A percentile compares a stretch with the other conserved stretches of the same genome.
Conservation (phyloP, 2,113 vertebrate species). For the Heterochromis multidens region DNA sequence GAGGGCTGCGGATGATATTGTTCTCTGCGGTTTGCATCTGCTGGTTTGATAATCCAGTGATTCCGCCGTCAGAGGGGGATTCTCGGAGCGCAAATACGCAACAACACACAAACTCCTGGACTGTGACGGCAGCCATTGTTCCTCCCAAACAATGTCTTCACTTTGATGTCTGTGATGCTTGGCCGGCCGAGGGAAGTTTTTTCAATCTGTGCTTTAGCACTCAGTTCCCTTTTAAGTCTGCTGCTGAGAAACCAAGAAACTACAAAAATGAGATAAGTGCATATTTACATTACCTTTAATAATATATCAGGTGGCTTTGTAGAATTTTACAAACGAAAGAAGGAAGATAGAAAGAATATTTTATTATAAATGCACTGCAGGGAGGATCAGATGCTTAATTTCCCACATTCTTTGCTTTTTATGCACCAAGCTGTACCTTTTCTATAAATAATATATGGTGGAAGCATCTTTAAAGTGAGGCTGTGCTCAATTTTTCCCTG, state of each 20-base stretch:
- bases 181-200: constrained; percentile 64
- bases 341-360: accelerated
- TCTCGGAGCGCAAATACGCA: constrained; percentile 74
- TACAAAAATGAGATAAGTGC: neutral
- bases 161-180: constrained; percentile 84
- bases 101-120: constrained; percentile 83
- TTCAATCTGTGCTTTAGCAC: constrained; percentile 45
- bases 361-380: neutral
- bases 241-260: neutral
- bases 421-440: neutral
- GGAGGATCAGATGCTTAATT: neutral
- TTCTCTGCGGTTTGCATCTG: constrained; percentile 69
- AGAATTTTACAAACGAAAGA: neutral
- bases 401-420: neutral
- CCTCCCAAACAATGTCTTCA: constrained; percentile 90
- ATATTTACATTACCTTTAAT: neutral
- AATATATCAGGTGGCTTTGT: neutral
- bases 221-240: neutral
- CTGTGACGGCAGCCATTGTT: constrained; percentile 90
- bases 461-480: neutral
- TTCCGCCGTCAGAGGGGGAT: constrained; percentile 76
- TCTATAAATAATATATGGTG: neutral
- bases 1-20: constrained; percentile 55
- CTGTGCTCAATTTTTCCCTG: neutral
- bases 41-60: constrained; percentile 77